These are phyloP conservation scores for Hippopotamyrus pictus DNA, from an alignment of 2,797 vertebrate species.

Conservation along the genomic window DNA sequence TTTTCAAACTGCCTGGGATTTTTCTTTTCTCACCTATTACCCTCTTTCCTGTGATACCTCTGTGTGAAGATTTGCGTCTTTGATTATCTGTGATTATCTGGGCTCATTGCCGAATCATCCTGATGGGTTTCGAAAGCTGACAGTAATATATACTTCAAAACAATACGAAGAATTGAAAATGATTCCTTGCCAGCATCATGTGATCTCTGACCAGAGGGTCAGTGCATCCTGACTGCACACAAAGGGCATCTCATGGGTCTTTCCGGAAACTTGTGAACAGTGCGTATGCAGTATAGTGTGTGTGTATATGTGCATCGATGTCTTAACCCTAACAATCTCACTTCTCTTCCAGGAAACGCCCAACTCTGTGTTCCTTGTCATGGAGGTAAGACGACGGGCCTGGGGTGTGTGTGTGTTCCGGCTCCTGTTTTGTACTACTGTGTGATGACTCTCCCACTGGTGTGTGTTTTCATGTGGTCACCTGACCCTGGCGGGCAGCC, in stretches of 20 bases:
- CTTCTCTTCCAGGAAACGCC: conserved; percentile 81
- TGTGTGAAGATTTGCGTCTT: not conserved
- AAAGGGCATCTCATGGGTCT: not conserved
- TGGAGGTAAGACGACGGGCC: conserved; percentile 73
- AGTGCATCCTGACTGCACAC: not conserved
- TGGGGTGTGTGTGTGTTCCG: not conserved
- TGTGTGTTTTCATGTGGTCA: conserved; percentile 25
- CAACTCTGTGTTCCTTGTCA: conserved; percentile 88
- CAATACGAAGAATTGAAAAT: not conserved
- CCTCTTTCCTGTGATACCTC: not conserved
- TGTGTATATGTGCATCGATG: not conserved
- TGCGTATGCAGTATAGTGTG: not conserved
- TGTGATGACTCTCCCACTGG: conserved; percentile 6
- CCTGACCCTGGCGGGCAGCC: not conserved
- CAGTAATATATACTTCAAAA: not conserved
- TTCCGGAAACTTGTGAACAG: not conserved
- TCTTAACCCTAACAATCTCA: not conserved
- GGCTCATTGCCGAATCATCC: not conserved
- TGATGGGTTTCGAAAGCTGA: not conserved
- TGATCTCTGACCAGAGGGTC: not conserved
- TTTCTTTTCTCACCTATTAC: not conserved
- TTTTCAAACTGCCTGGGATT: not conserved
- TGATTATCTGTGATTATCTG: not conserved
- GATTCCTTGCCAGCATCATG: not conserved
- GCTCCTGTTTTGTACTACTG: not conserved